These are phyloP conservation scores for Tetragonisca angustula DNA, from an alignment of 2,888 invertebrate species.

Conservation along the genomic window DNA sequence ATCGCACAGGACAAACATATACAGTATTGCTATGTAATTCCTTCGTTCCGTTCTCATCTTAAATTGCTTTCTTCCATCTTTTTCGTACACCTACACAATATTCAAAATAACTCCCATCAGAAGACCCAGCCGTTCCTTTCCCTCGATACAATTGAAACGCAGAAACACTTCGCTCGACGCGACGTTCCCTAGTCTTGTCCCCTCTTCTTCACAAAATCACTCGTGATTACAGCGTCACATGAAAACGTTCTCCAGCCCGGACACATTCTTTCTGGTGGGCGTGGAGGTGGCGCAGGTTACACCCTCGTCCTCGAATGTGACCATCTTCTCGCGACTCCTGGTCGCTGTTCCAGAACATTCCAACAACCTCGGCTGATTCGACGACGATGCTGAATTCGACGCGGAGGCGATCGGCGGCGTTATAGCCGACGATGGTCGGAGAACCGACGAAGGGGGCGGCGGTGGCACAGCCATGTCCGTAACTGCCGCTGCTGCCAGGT, in stretches of 20 bases:
- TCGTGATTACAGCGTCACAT: conserved; percentile 87
- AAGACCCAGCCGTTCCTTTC: neutral
- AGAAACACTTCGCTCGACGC: neutral
- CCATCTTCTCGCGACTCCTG: conserved; percentile 90
- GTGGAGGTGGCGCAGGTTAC: conserved; percentile 69
- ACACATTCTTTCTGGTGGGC: conserved; percentile 81
- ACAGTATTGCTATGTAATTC: neutral
- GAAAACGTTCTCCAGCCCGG: conserved; percentile 89
- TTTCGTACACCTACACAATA: too few relatives aligned
- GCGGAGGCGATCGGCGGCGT: conserved; percentile 78
- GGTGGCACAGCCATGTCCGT: conserved; percentile 85
- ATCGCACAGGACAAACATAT: neutral
- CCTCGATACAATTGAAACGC: neutral
- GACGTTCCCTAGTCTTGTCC: neutral
- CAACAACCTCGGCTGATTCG: conserved; percentile 68
- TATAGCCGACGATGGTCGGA: conserved; percentile 76
- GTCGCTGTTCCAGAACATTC: conserved; percentile 67
- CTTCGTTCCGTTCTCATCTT: too few relatives aligned
- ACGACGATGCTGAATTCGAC: conserved; percentile 47
- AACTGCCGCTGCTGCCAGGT: conserved; percentile 88
- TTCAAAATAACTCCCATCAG: neutral
- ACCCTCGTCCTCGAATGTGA: conserved; percentile 92
- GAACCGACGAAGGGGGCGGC: conserved; percentile 81
- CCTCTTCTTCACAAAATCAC: neutral
- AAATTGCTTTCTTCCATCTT: neutral